A percentile compares a stretch with the other conserved stretches of the same genome.
Evolutionary conservation across 92 coral and sea anemone species (phyloP).

Genomic region (Pocillopora meandrina): DNA sequence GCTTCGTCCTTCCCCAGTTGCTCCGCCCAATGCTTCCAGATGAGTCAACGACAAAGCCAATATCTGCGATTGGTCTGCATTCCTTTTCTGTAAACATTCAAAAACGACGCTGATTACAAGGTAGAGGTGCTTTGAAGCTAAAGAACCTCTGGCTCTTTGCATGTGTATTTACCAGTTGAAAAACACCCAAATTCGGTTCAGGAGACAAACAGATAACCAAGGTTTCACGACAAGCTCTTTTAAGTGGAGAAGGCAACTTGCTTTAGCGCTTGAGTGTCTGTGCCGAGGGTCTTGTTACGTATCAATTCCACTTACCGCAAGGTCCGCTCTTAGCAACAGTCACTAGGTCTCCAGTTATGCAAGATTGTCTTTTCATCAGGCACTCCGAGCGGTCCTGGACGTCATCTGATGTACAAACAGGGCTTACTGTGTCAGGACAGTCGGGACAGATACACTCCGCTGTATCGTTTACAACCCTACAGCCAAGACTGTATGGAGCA

Average conservation of each 20-base stretch:
- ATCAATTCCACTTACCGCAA: constrained; percentile 30
- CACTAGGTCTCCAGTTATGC: not conserved
- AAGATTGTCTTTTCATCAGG: constrained; percentile 27
- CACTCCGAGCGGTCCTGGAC: constrained; percentile 38
- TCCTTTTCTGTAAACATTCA: constrained; percentile 23
- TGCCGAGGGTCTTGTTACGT: no score
- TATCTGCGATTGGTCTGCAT: constrained; percentile 58
- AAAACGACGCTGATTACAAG: no score
- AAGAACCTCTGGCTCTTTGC: not conserved
- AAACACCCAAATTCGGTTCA: no score
- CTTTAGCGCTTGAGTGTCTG: no score
- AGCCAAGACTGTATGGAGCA: not conserved
- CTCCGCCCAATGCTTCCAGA: constrained; percentile 71
- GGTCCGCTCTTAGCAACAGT: constrained; percentile 26
- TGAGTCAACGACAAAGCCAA: constrained; percentile 71
- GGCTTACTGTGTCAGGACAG: constrained; percentile 20
- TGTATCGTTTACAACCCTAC: constrained; percentile 6
- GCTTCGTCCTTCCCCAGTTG: constrained; percentile 70
- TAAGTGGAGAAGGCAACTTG: no score
- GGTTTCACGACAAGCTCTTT: no score
- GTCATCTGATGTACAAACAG: constrained; percentile 40
- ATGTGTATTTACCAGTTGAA: no score
- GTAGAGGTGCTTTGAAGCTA: no score
- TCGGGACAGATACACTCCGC: constrained; percentile 43
- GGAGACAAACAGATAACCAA: no score